phyloP scores from a whole-genome alignment of 2,888 invertebrate species.

The Netelia fuscicornis region DNA sequence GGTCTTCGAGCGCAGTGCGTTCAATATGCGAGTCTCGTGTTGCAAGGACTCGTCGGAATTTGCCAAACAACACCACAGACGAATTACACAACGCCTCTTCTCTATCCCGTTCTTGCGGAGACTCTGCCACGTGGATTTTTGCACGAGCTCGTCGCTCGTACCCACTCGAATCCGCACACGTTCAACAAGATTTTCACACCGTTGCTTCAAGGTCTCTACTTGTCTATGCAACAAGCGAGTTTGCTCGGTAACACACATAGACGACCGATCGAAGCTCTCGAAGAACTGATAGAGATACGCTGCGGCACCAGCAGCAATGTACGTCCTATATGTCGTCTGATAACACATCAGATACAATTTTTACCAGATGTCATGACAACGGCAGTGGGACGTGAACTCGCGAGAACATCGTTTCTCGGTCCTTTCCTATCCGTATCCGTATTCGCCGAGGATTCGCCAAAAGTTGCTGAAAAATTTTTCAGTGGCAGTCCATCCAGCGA shows the following conservation, averaged over 20 bases:
- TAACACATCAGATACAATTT: slow-evolving; percentile 90
- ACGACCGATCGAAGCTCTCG: slow-evolving; percentile 90
- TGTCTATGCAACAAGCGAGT: slow-evolving; percentile 89
- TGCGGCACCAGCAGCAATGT: slow-evolving; percentile 88
- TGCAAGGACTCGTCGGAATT: slow-evolving; percentile 86
- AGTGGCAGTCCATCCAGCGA: slow-evolving; percentile 87
- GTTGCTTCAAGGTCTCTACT: slow-evolving; percentile 90
- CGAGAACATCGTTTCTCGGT: slow-evolving; percentile 94
- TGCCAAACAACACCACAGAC: slow-evolving; percentile 74
- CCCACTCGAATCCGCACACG: slow-evolving; percentile 87
- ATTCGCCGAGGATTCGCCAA: slow-evolving; percentile 96
- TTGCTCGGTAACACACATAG: slow-evolving; percentile 89
- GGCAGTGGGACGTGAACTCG: slow-evolving; percentile 94
- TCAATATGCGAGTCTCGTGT: slow-evolving; percentile 86
- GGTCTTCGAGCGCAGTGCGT: slow-evolving; percentile 87
- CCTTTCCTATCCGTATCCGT: slow-evolving; percentile 96
- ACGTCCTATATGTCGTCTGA: slow-evolving; percentile 92
- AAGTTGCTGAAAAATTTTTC: slow-evolving; percentile 92
- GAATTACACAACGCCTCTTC: slow-evolving; percentile 88
- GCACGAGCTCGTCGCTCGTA: slow-evolving; percentile 88
- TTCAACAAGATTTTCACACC: slow-evolving; percentile 88
- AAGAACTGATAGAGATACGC: slow-evolving; percentile 93
- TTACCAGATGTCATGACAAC: slow-evolving; percentile 90
- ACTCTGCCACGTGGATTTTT: slow-evolving; percentile 91
- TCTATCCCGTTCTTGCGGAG: slow-evolving; percentile 89